Evolutionary conservation across 2,888 invertebrate species (phyloP), one percentile per base, ranked within the genome.

Genomic region (Nephrotoma flavescens): DNA sequence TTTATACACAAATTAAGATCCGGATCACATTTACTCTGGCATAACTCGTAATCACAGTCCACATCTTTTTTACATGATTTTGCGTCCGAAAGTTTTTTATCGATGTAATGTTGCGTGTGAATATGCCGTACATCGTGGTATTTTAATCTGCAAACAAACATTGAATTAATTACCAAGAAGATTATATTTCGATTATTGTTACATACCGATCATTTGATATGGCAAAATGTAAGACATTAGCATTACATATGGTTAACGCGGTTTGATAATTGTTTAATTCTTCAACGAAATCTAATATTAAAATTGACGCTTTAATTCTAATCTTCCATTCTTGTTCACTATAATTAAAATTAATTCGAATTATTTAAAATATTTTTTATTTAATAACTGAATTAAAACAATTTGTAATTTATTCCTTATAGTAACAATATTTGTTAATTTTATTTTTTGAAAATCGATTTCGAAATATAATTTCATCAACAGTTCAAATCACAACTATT

Each of bases 201-300:
- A 15, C 9, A 19, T 44, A 85, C 85, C 85, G 15, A 19, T 85
- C 85, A 31, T 85, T 44, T 15, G 85, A 85, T 31, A 85, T 85
- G 11, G 42, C 85, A 85, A 85, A 85, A 44, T 85, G 44, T 44
- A 44, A 44, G 6, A 85, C 19, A 44, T 42, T 42, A 44, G 44
- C 44, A 19, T 85, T 19, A 44, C 85, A 85, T 44, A 85, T 85
- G 19, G 44, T 19, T 19, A 85, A 19, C 7, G 85, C 19, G 1
- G 85, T 85, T 44, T 85, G 85, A 45, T 85, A 85, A 7, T 85
- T 42, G 11, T 85, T 85, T 45, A 85, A 85, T 85, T 85, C 85
- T 31, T 85, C 85, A 9, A 85, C 85, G 45, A 44, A 85, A 85
- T 85, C 45, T 44, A 85, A 44, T 44, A 85, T 85, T 85, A 85